These are phyloP conservation scores for Mionectes macconnelli DNA, from an alignment of 2,113 vertebrate species.

Conservation along the genomic window DNA sequence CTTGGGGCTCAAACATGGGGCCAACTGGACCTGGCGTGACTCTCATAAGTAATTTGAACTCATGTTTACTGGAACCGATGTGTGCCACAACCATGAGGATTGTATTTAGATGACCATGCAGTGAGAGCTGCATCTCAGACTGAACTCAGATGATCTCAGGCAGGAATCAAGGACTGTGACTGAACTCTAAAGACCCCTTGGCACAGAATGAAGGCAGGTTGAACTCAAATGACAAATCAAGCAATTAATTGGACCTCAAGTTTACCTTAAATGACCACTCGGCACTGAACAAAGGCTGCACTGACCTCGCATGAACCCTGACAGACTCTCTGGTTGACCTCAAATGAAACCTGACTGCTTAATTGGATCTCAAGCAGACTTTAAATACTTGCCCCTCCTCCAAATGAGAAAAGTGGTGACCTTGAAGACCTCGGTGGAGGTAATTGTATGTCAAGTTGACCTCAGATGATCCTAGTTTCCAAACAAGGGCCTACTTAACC, in stretches of 20 bases:
- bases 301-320: not conserved
- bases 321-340: not conserved
- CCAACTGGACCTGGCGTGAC: not conserved
- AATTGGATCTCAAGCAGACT: not conserved
- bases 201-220: not conserved
- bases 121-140: not conserved
- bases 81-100: not conserved
- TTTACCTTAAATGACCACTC: not conserved
- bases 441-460: not conserved
- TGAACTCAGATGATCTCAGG: not conserved
- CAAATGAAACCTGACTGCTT: not conserved
- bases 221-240: not conserved
- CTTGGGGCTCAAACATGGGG: not conserved
- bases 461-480: not conserved
- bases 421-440: not conserved
- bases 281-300: not conserved
- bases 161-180: not conserved
- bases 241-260: not conserved
- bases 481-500: not conserved
- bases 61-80: not conserved
- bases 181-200: not conserved
- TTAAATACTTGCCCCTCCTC: not conserved
- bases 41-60: not conserved
- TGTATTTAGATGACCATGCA: not conserved
- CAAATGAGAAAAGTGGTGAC: not conserved